These are phyloP conservation scores for Mamestra brassicae DNA, from an alignment of 2,888 invertebrate species.

Conservation along the genomic window DNA sequence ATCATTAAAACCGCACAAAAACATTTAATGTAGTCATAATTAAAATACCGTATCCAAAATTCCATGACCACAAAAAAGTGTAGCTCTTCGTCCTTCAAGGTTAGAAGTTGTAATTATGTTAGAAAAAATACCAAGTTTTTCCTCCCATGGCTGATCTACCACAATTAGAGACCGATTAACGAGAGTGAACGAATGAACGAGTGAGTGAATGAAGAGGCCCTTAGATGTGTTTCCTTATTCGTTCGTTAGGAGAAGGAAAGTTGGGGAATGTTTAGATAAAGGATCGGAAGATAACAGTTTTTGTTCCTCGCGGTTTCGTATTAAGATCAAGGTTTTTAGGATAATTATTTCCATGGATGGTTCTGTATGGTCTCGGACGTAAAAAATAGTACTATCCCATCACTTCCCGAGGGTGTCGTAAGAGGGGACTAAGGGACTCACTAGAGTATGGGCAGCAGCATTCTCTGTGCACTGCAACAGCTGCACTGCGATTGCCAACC, in stretches of 20 bases:
- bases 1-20: background rate
- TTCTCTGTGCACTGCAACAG: too few species aligned
- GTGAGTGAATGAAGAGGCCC: constrained; percentile 24
- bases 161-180: constrained; percentile 64
- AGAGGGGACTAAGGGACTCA: too few species aligned
- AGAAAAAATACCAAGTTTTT: constrained; percentile 64
- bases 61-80: constrained; percentile 22
- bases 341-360: too few species aligned
- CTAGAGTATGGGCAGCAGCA: too few species aligned
- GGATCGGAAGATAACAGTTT: constrained; percentile 13
- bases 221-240: constrained; percentile 46
- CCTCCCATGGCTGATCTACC: constrained; percentile 44
- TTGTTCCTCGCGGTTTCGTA: background rate
- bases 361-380: too few species aligned
- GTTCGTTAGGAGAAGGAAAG: constrained; percentile 33
- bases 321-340: background rate
- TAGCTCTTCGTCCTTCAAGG: constrained; percentile 55
- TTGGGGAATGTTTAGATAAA: constrained; percentile 20
- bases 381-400: too few species aligned
- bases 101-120: constrained; percentile 72
- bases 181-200: constrained; percentile 35
- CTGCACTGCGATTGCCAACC: too few species aligned
- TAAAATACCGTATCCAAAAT: constrained; percentile 43
- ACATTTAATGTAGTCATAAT: background rate
- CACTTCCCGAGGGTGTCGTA: too few species aligned